Conservation (phyloP, 2,797 vertebrate genomes). For the Hydrocynus forskahlii region DNA sequence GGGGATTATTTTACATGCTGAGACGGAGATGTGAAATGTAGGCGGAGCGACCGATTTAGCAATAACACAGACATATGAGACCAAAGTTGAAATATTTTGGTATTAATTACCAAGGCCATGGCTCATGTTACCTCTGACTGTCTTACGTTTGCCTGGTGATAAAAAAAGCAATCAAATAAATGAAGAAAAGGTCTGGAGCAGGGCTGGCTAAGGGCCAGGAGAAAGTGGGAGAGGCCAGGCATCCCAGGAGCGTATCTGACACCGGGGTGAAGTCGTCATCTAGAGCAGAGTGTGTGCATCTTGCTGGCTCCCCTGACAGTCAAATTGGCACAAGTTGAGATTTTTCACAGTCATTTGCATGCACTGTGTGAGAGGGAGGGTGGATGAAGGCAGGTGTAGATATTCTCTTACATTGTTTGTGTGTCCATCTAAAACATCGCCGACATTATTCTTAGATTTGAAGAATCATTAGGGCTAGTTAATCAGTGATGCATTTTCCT, state of each 20-base stretch:
- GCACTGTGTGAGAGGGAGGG: slow-evolving; percentile 41
- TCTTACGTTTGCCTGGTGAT: slow-evolving; percentile 64
- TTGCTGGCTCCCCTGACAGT: slow-evolving; percentile 54
- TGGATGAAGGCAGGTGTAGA: not conserved
- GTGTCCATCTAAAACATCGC: slow-evolving; percentile 29
- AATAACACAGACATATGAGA: slow-evolving; percentile 82
- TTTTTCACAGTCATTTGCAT: slow-evolving; percentile 61
- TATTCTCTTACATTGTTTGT: not conserved
- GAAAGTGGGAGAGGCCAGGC: slow-evolving; percentile 58
- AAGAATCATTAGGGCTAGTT: slow-evolving; percentile 28
- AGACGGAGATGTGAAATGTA: slow-evolving; percentile 79
- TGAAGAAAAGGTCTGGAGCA: slow-evolving; percentile 62
- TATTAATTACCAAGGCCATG: slow-evolving; percentile 78
- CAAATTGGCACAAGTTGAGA: slow-evolving; percentile 58
- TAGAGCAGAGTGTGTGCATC: slow-evolving; percentile 53
- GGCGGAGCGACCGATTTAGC: slow-evolving; percentile 79
- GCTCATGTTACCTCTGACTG: slow-evolving; percentile 67
- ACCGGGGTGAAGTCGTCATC: slow-evolving; percentile 65
- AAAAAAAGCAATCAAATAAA: slow-evolving; percentile 73
- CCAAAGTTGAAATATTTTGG: slow-evolving; percentile 82
- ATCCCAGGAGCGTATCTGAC: slow-evolving; percentile 62
- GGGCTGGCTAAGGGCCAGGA: slow-evolving; percentile 60
- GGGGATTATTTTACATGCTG: slow-evolving; percentile 82
- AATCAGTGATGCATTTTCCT: slow-evolving; percentile 53
- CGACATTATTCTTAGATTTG: slow-evolving; percentile 34